Evolutionary conservation across 2,113 vertebrate genomes (phyloP).

Genomic region (Python bivittatus): DNA sequence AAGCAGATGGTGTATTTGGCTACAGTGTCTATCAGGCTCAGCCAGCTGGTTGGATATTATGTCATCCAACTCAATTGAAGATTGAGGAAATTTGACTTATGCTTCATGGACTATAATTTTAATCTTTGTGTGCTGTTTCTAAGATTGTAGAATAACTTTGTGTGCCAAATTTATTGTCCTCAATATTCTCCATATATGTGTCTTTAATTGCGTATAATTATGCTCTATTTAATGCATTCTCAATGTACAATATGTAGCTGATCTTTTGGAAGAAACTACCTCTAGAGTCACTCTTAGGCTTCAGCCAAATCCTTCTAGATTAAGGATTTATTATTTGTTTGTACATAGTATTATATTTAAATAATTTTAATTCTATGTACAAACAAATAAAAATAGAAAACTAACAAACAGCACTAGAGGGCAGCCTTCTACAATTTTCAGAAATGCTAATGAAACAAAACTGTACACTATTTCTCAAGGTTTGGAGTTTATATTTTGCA

Average conservation of each 20-base stretch:
- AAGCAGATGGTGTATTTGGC: not conserved
- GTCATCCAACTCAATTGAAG: not conserved
- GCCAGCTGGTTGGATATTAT: not conserved
- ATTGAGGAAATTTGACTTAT: not conserved
- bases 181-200: not conserved
- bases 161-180: not conserved
- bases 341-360: not conserved
- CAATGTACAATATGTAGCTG: not conserved
- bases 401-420: not conserved
- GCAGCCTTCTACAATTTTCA: conserved; percentile 7
- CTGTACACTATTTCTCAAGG: not conserved
- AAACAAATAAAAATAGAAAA: not conserved
- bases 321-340: not conserved
- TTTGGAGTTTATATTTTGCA: not conserved
- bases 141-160: not conserved
- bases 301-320: not conserved
- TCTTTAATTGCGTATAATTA: not conserved
- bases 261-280: not conserved
- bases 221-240: not conserved
- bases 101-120: not conserved
- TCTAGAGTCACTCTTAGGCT: not conserved
- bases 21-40: not conserved
- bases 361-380: not conserved
- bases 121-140: not conserved
- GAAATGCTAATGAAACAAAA: not conserved